Evolutionary conservation across 1,140 invertebrate species (phyloP), one percentile per base, ranked within the genome.

Genomic region (Globodera ellingtonae): DNA sequence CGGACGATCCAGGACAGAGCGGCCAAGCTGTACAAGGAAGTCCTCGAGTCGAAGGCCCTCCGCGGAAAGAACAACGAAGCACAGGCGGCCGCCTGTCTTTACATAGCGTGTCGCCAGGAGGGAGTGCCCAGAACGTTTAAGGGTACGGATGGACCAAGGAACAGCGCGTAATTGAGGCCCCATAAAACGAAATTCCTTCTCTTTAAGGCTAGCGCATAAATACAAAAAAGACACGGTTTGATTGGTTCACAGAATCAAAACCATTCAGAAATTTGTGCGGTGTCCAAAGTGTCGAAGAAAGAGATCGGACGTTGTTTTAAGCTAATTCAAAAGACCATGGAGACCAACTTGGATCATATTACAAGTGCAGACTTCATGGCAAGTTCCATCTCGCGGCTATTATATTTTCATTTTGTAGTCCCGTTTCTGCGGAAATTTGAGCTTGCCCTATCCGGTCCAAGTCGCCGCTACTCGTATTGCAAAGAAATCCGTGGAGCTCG

Each of bases 281-380:
- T 98, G 48, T 98, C 95, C 86, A 97, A 97, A 91, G 95, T 99
- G 70, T 97, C 96, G 84, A 99, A 99, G 90, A 98, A 98, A 89
- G 98, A 99, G 91, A 99, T 99, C 85, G 98, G 98, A 4, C 91
- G 97, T 84, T 96, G 95, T 88, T 98, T 98, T 87, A 98, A 97
- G 88, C 87, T 97, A 48, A 98, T 98, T 85, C 89, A 97, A 6
- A 95, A 95, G 88, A 94, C 94, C 0, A 90, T 98, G 6, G 92
- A 93, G 84, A 99, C 97, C 0, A 98, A 94, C 81, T 96, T 99
- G 0, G 96, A 99, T 89, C 92, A 98, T 13, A 98, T 99, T 72
- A 98, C 96, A 0, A 98, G 96, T 4, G 96, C 94, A 8, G 98
- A 99, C 89, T 99, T 99, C 89, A 99, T 99, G 91, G 90, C 91